These are phyloP conservation scores for Caenorhabditis parvicauda DNA, from an alignment of 2,888 invertebrate genomes.

Conservation along the genomic window DNA sequence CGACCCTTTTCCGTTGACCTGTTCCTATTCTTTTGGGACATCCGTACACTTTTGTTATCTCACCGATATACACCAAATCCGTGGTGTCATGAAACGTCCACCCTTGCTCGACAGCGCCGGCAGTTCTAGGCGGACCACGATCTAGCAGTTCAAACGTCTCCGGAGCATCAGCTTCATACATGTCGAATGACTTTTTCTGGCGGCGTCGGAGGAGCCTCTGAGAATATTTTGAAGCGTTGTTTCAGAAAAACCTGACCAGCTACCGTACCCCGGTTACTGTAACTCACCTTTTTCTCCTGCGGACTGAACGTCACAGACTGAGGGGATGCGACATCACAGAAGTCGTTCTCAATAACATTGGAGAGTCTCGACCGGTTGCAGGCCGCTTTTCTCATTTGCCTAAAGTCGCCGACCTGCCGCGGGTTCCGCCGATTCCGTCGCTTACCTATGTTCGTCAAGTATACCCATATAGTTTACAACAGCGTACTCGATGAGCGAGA, in stretches of 20 bases:
- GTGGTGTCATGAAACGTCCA: constrained; percentile 43
- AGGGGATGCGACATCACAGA: constrained; percentile 35
- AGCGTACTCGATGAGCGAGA: constrained; percentile 60
- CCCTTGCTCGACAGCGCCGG: constrained; percentile 36
- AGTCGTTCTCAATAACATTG: constrained; percentile 56
- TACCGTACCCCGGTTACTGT: background rate
- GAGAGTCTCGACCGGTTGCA: constrained; percentile 55
- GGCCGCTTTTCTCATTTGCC: constrained; percentile 59
- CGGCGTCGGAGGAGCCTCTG: constrained; percentile 43
- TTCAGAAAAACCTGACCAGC: too few species aligned
- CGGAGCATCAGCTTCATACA: constrained; percentile 36
- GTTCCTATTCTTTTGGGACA: constrained; percentile 50
- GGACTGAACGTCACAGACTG: constrained; percentile 37
- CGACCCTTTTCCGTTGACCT: constrained; percentile 59
- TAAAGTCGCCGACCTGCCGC: constrained; percentile 7
- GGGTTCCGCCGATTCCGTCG: background rate
- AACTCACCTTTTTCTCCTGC: constrained; percentile 40
- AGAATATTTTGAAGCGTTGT: background rate
- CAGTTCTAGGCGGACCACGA: constrained; percentile 16
- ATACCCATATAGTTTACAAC: constrained; percentile 62
- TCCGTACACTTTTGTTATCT: background rate
- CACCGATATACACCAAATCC: constrained; percentile 23
- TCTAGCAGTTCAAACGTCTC: constrained; percentile 22
- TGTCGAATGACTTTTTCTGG: constrained; percentile 35
- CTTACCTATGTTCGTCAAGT: constrained; percentile 54